Evolutionary conservation across 1,140 invertebrate genomes (phyloP), one percentile per base, ranked within the genome.

Genomic region (Telenomus remus): DNA sequence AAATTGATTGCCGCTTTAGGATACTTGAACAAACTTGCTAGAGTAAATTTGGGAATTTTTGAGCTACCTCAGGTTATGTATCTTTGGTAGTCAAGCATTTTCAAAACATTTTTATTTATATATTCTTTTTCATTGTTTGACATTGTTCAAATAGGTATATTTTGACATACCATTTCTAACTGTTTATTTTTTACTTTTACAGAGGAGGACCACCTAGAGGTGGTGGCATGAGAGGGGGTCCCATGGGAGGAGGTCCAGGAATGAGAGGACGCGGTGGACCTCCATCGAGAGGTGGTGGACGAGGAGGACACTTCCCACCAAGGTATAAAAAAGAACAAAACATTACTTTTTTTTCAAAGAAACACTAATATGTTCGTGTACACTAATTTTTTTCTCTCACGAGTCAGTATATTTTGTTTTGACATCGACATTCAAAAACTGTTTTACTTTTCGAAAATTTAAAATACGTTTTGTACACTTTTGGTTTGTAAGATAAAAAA

Each of bases 211-310:
- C 85, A 54, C 83, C 83, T 1, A 80, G 85, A 71, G 81, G 85
- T 48, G 87, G 87, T 46, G 84, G 84, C 69, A 86, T 86, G 83
- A 65, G 84, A 39, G 84, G 83, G 11, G 82, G 82, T 15, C 74
- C 61, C 53, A 77, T 78, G 75, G 73, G 78, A 65, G 73, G 84
- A 48, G 82, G 85, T 47, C 83, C 84, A 33, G 84, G 84, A 39
- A 87, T 86, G 83, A 74, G 87, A 54, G 85, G 85, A 8, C 74
- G 86, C 65, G 87, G 87, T 43, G 86, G 86, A 14, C 84, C 84
- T 11, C 84, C 84, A 12, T 78, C 79, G 5, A 80, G 86, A 78
- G 86, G 85, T 37, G 80, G 86, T 10, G 82, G 83, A n/a, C 82
- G 85, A 69, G 84, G 84, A 12, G 85, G 85, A 71, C 86, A 87